Percentiles rank a stretch among this genome's conserved stretches.
phyloP scores from a whole-genome alignment of 2,113 vertebrate genomes.

The Poeciliopsis retropinna region DNA sequence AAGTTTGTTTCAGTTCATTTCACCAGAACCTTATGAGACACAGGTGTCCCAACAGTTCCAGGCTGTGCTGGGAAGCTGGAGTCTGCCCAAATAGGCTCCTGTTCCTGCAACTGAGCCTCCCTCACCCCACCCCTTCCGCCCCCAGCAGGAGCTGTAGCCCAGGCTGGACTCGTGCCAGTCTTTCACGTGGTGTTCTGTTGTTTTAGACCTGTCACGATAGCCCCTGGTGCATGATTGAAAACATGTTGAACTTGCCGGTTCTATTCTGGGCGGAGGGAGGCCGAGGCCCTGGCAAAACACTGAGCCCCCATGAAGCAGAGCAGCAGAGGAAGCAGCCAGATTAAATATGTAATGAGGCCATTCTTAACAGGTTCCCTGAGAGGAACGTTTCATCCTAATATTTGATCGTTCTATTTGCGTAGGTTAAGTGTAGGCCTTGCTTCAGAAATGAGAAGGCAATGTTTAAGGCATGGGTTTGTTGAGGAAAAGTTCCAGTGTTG shows the following conservation, averaged over 20 bases:
- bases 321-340: slow-evolving; percentile 34
- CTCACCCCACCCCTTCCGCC: too few relatives aligned
- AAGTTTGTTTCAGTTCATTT: slow-evolving; percentile 24
- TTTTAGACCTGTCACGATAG: slow-evolving; percentile 65
- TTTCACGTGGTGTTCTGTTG: slow-evolving; percentile 72
- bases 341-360: slow-evolving; percentile 28
- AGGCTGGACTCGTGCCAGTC: slow-evolving; percentile 51
- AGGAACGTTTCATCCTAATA: not conserved
- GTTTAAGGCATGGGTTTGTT: not conserved
- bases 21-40: slow-evolving; percentile 27
- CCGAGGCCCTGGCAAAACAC: not conserved
- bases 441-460: not conserved
- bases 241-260: slow-evolving; percentile 47
- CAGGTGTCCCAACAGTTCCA: slow-evolving; percentile 45
- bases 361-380: slow-evolving; percentile 7
- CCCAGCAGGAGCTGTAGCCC: slow-evolving; percentile 24
- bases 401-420: not conserved
- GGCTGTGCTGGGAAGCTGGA: slow-evolving; percentile 46
- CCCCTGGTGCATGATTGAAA: slow-evolving; percentile 64
- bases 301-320: slow-evolving; percentile 14
- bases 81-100: slow-evolving; percentile 19
- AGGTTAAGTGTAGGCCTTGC: not conserved
- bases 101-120: slow-evolving; percentile 28
- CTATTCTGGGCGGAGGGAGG: slow-evolving; percentile 43
- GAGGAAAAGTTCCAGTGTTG: not conserved